Conservation (phyloP, 1,140 invertebrate species). For the Drosophila nebulosa region DNA sequence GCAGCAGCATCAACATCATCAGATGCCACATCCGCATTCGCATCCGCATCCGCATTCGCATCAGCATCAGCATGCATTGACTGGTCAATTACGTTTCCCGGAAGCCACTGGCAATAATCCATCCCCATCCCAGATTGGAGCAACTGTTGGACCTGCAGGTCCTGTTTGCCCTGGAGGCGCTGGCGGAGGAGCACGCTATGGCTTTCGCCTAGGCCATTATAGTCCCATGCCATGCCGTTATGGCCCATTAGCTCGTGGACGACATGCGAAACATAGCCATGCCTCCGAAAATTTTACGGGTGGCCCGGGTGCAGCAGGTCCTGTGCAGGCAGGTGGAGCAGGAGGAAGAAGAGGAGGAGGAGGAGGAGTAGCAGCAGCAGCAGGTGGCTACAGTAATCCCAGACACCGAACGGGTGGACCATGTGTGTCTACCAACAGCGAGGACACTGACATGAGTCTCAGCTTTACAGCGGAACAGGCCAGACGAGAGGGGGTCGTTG, state of each 20-base stretch:
- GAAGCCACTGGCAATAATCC: not conserved
- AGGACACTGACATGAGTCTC: not conserved
- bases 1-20: not conserved
- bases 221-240: slow-evolving; percentile 27
- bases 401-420: not conserved
- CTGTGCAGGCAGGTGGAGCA: too few species aligned
- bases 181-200: not conserved
- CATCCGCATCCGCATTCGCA: too few species aligned
- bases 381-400: not conserved
- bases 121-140: too few species aligned
- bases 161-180: not conserved
- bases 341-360: not conserved
- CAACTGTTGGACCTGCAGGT: too few species aligned
- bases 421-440: not conserved
- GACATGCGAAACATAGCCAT: not conserved
- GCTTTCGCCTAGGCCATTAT: slow-evolving; percentile 16
- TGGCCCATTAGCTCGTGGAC: not conserved
- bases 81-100: not conserved
- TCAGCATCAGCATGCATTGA: too few species aligned
- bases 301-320: too few species aligned
- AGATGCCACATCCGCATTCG: not conserved
- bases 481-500: not conserved
- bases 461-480: not conserved
- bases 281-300: not conserved
- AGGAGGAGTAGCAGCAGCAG: too few species aligned